Evolutionary conservation across 2,888 invertebrate genomes (phyloP), one percentile per base, ranked within the genome.

Genomic region (Argyra leucocephala): DNA sequence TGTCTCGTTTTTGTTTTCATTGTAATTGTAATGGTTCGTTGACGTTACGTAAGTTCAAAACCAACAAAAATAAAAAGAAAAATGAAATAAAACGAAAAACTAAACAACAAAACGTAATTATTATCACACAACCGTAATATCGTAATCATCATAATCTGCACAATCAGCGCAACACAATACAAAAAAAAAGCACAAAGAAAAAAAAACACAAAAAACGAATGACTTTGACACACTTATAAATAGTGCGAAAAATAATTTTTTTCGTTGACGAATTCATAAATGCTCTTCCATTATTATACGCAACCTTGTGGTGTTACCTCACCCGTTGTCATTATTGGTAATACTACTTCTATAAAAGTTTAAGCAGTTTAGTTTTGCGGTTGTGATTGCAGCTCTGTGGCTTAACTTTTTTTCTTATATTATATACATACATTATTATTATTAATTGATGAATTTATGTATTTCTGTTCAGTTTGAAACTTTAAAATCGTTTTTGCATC

Each of bases 191-290:
- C n/a, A 18, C 18, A n/a, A 48, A 18, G 18, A 48, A 5, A 48
- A 6, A 48, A 48, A 48, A 48, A 48, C 12, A 48, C 4, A 18
- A 48, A 48, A 48, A 48, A 48, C 1, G 18, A 48, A 48, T 48
- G 48, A 48, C 48, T 48, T 48, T 48, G 48, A 48, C 48, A 48
- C 15, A 48, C 48, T 48, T 48, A n/a, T 18, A 37, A 48, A 48
- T 48, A 48, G 48, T 48, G 48, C 48, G 48, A 48, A 48, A 48
- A 48, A 48, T 31, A n/a, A n/a, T n/a, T n/a, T n/a, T n/a, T n/a
- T n/a, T 48, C 15, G 48, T 48, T 48, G 18, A 48, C 15, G 2
- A 31, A 31, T n/a, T n/a, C n/a, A n/a, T n/a, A n/a, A n/a, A n/a
- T n/a, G n/a, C n/a, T n/a, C n/a, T n/a, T n/a, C n/a, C n/a, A n/a